phyloP scores from a whole-genome alignment of 2,797 vertebrate species.

The Okamejei kenojei region DNA sequence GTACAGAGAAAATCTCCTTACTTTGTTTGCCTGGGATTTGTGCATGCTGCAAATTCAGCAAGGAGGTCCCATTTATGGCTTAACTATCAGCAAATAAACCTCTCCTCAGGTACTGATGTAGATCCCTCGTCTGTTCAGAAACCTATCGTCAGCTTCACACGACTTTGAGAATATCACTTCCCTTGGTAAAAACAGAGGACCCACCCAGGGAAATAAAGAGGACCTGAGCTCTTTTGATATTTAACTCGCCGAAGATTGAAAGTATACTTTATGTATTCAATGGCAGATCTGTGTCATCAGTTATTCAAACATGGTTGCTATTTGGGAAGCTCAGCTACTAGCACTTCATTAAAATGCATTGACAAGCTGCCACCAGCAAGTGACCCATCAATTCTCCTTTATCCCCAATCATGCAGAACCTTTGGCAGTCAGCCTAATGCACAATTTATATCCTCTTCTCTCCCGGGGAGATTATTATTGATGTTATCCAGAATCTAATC shows the following conservation, averaged over 20 bases:
- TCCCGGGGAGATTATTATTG: not conserved
- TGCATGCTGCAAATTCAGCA: not conserved
- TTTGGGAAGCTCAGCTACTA: not conserved
- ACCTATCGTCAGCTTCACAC: not conserved
- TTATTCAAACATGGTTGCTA: conserved; percentile 9
- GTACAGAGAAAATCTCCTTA: not conserved
- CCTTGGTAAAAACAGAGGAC: not conserved
- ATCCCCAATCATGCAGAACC: conserved; percentile 14
- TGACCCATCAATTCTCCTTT: conserved; percentile 35
- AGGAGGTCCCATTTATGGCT: too few relatives aligned
- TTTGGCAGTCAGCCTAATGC: conserved; percentile 23
- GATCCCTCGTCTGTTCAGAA: not conserved
- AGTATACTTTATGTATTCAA: conserved; percentile 19
- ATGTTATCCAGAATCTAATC: conserved; percentile 23
- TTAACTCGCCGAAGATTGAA: not conserved
- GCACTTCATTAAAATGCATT: conserved; percentile 35
- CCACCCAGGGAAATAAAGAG: not conserved
- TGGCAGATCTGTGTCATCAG: conserved; percentile 22
- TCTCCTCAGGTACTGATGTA: not conserved
- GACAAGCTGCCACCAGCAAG: conserved; percentile 14
- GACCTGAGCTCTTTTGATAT: not conserved
- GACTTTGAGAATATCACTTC: not conserved
- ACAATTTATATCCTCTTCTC: conserved; percentile 27
- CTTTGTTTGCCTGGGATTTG: too few relatives aligned
- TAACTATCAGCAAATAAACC: not conserved